Base-by-base conservation (phyloP, 2,113 vertebrate species). In the Orthonyx spaldingii region DNA sequence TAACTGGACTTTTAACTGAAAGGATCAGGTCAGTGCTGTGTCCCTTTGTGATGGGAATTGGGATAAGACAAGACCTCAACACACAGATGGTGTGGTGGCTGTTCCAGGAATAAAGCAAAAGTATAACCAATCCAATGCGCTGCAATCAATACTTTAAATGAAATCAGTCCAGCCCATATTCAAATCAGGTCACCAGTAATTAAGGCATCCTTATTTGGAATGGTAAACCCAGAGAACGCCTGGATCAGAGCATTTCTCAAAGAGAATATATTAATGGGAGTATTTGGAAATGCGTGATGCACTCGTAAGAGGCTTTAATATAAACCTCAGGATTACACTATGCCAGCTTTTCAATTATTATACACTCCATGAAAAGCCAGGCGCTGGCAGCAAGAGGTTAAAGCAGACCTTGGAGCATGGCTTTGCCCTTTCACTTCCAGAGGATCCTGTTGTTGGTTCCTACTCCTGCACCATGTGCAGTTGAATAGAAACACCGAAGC, bases 251-350 rank as follows among this genome's bases (percentile, higher is more conserved):
- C 41, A 47, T 70, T 87, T 87, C 76, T 82, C 30, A 3, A 39
- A 77, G 56, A 33, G 56, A 93, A 71, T 68, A 82, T 49, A 80
- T 80, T 94, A 91, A 89, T 30, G 35, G 33, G 26, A 91, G 41
- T 17, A 39, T 77, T 97, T 84, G 56, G 44, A 91, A 96, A 91
- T 42, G 76, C 37, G 0, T 39, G 65, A 94, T 89, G 90, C 30
- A 5, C 69, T 16, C 32, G 0, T 96, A 96, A 96, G 96, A 93
- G 63, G 96, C 90, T 97, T 97, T 96, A 63, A 84, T 57, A 89
- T 82, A 97, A 96, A 94, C 22, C 96, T 81, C 76, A 23, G 90
- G 94, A 96, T 96, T 97, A 96, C 41, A 47, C 72, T 11, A 37
- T 9, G 63, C 61, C 63, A 78, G 88, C 68, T 93, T 93, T 95